Base-by-base conservation (phyloP, 2,797 vertebrate species). In the Lagorchestes hirsutus region DNA sequence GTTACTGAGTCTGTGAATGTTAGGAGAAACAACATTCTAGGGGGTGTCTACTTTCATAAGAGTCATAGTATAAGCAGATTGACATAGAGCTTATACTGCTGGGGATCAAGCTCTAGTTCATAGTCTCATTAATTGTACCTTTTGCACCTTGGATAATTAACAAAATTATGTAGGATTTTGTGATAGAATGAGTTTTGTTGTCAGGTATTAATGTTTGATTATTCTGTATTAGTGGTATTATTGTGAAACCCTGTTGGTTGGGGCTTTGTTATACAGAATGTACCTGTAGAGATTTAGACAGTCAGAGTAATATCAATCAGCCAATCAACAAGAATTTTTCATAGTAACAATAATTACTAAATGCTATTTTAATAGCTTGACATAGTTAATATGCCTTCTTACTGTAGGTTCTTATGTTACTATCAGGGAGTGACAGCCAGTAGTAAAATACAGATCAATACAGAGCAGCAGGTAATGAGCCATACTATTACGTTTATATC, bases 301-400 rank as follows among this genome's bases (percentile, higher is more conserved):
- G 12, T 40, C 3, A 82, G 46, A 46, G n/a, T 46, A 46, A 46
- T 46, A 46, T 46, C 6, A 46, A 22, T 74, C 67, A 74, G 67
- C 18, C 34, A 40, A 46, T 46, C 74, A 82, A 24, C 8, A 46
- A 27, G 40, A 27, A 82, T 11, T 82, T 74, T 46, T 82, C 90
- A 90, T 14, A 27, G 14, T 46, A 55, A 58, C 29, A 90, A 2
- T 31, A 93, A 93, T 52, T 74, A 93, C 40, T 46, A 82, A 24
- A 0, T 57, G 16, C 87, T 96, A 93, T 24, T 82, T 16, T 50
- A 95, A 92, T 90, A n/a, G n/a, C 31, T 54, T 93, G 4, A 96
- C 95, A 91, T 59, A 94, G n/a, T 94, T 96, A 58, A n/a, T 58
- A 93, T 93, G 90, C 58, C 59, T 87, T 46, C 74, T 87, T 87